These are phyloP conservation scores for Choreutis nemorana DNA, from an alignment of 2,888 invertebrate species.

Conservation along the genomic window DNA sequence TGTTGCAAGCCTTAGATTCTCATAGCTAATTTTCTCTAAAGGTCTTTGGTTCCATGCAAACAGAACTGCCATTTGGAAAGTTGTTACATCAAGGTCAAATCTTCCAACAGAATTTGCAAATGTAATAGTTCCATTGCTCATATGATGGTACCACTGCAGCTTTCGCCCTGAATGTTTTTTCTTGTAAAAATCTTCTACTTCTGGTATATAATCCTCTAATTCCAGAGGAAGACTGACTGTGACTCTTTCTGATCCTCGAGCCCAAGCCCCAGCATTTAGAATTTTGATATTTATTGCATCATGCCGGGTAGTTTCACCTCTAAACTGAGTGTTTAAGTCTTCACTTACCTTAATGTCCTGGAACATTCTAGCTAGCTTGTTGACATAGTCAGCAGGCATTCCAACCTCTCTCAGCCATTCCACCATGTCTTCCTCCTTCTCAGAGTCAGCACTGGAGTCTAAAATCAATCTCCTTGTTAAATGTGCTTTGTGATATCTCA, in stretches of 20 bases:
- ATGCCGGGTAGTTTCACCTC: slow-evolving; percentile 79
- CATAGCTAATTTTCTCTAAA: slow-evolving; percentile 92
- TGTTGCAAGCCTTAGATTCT: slow-evolving; percentile 94
- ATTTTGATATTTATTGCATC: slow-evolving; percentile 98
- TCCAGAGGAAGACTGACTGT: slow-evolving; percentile 96
- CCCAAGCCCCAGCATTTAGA: slow-evolving; percentile 98
- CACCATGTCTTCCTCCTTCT: slow-evolving; percentile 99
- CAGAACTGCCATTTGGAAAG: slow-evolving; percentile 99
- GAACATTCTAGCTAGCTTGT: slow-evolving; percentile 97
- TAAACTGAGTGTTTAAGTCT: slow-evolving; percentile 94
- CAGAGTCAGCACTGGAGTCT: slow-evolving; percentile 98
- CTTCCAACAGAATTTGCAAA: slow-evolving; percentile 92
- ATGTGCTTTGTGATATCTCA: slow-evolving; percentile 99
- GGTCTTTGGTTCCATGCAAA: slow-evolving; percentile 99
- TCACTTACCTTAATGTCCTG: slow-evolving; percentile 98
- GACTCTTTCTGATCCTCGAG: slow-evolving; percentile 91
- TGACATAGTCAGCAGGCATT: slow-evolving; percentile 99
- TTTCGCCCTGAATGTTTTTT: slow-evolving; percentile 97
- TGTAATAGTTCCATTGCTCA: slow-evolving; percentile 98
- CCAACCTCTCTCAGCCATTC: slow-evolving; percentile 98
- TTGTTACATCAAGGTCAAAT: slow-evolving; percentile 98
- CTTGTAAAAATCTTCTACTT: slow-evolving; percentile 98
- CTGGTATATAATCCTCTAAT: slow-evolving; percentile 98
- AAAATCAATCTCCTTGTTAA: slow-evolving; percentile 93
- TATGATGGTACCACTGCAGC: slow-evolving; percentile 98